phyloP scores from a whole-genome alignment of 2,888 invertebrate species.

The Malacosoma neustria region DNA sequence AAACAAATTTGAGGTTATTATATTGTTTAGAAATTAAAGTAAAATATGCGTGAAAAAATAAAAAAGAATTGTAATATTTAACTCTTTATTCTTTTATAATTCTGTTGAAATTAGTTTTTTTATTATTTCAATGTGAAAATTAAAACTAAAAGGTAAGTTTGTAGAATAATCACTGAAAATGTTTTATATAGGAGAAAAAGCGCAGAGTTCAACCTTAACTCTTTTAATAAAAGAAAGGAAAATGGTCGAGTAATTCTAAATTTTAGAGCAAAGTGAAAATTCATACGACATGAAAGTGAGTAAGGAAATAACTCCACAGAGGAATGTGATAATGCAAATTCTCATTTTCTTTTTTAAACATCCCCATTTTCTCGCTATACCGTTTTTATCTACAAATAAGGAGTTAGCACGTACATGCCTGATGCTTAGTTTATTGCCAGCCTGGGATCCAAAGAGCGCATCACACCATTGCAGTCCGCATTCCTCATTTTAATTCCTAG shows the following conservation, averaged over 20 bases:
- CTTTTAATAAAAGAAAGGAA: background rate
- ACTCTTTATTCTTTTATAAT: too few species aligned
- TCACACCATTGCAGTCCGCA: conserved; percentile 35
- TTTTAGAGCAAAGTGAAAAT: conserved; percentile 19
- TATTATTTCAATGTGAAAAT: too few species aligned
- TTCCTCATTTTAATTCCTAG: conserved; percentile 28
- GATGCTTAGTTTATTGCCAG: conserved; percentile 59
- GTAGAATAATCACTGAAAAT: too few species aligned
- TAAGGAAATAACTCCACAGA: conserved; percentile 28
- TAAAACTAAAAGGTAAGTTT: too few species aligned
- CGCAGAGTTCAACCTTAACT: too few species aligned
- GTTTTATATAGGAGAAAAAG: too few species aligned
- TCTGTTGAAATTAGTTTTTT: too few species aligned
- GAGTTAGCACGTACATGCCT: conserved; percentile 45
- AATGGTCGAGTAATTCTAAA: conserved; percentile 16
- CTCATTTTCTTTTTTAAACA: conserved; percentile 32
- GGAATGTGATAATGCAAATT: conserved; percentile 43
- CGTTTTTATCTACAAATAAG: conserved; percentile 30
- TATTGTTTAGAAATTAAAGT: too few species aligned
- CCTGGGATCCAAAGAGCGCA: conserved; percentile 33
- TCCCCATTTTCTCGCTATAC: conserved; percentile 29
- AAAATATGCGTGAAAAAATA: too few species aligned
- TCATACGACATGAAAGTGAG: conserved; percentile 2
- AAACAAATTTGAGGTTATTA: too few species aligned
- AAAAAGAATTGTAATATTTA: too few species aligned